phyloP scores from a whole-genome alignment of 2,797 vertebrate species.

The Anisognathus igniventris region DNA sequence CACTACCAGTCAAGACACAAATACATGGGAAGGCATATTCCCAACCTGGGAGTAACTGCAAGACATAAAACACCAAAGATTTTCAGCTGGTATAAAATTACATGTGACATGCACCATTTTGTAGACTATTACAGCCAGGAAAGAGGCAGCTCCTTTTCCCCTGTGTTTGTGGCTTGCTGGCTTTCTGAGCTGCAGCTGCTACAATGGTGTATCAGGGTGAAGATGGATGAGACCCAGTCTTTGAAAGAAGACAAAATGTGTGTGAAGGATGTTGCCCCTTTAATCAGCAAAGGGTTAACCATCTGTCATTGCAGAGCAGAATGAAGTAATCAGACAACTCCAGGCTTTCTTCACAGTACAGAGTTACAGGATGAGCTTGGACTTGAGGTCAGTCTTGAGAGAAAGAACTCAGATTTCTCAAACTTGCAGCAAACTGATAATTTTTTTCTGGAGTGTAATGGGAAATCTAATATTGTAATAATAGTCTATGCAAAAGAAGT shows the following conservation, averaged over 20 bases:
- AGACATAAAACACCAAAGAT: neutral
- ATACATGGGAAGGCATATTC: neutral
- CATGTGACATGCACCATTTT: neutral
- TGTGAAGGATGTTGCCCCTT: neutral
- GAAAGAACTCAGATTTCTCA: neutral
- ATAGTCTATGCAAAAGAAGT: neutral
- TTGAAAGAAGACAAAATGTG: neutral
- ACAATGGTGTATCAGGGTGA: neutral
- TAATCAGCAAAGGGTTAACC: neutral
- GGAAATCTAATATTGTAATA: neutral
- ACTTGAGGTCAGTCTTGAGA: neutral
- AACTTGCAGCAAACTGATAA: neutral
- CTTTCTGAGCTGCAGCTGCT: neutral
- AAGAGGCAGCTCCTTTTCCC: neutral
- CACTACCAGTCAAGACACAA: neutral
- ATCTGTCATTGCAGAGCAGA: neutral
- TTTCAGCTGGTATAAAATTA: neutral
- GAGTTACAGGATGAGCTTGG: neutral
- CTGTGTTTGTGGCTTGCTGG: neutral
- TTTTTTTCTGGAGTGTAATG: neutral
- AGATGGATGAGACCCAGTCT: neutral
- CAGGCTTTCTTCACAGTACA: neutral
- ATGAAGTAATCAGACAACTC: neutral
- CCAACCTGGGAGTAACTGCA: neutral
- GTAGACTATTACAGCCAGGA: neutral